Evolutionary conservation across 2,113 vertebrate species (phyloP).

Genomic region (Dipodomys merriami): DNA sequence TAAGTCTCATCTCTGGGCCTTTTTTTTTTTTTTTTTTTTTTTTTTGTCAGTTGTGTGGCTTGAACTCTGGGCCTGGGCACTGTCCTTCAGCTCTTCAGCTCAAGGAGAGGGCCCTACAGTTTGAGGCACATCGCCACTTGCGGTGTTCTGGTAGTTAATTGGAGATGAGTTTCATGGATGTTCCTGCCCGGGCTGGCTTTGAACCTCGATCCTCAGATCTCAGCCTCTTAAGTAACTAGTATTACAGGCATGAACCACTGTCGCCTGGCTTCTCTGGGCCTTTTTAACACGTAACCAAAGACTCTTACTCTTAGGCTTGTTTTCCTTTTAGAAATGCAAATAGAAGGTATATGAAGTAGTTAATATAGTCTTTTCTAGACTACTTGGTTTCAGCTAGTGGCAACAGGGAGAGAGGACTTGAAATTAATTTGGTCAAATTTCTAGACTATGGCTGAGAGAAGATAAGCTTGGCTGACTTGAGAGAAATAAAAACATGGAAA

Average conservation of each 20-base stretch:
- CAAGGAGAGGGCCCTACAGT: too few relatives aligned
- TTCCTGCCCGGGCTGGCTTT: too few relatives aligned
- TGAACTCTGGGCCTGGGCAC: too few relatives aligned
- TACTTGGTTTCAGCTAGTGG: conserved; percentile 11
- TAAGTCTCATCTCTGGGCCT: neutral
- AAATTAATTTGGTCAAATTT: neutral
- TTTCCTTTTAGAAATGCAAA: conserved; percentile 27
- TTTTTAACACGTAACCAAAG: conserved; percentile 41
- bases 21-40: neutral
- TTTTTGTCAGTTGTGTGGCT: too few relatives aligned
- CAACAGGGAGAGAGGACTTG: neutral
- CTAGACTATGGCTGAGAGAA: neutral
- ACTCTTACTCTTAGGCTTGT: neutral
- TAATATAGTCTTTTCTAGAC: neutral
- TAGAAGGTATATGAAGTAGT: neutral
- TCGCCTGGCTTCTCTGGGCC: neutral
- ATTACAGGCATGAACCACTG: too few relatives aligned
- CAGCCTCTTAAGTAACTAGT: too few relatives aligned
- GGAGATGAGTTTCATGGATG: too few relatives aligned
- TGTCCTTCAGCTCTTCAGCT: too few relatives aligned
- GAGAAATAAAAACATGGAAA: conserved; percentile 35
- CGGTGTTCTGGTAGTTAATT: too few relatives aligned
- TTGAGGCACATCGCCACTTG: too few relatives aligned
- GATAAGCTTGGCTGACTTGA: neutral
- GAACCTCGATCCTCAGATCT: too few relatives aligned